phyloP scores from a whole-genome alignment of 1,140 invertebrate species.

The Drosophila trapezifrons region DNA sequence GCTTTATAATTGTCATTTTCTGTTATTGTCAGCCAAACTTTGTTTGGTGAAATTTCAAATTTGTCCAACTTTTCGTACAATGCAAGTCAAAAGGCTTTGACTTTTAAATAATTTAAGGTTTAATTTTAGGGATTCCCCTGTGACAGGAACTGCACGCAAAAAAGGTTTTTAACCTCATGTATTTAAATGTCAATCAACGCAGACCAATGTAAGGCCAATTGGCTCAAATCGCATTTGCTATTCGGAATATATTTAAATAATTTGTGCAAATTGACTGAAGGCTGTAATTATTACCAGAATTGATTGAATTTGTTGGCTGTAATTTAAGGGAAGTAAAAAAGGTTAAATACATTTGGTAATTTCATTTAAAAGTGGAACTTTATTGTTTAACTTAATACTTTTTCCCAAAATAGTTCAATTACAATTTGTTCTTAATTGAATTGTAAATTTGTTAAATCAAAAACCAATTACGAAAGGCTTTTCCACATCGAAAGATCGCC shows the following conservation, averaged over 20 bases:
- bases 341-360: too few relatives aligned
- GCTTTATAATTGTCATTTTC: constrained; percentile 52
- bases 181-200: neutral
- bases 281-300: constrained; percentile 5
- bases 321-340: neutral
- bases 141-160: neutral
- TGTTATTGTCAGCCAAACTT: constrained; percentile 44
- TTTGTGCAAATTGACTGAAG: neutral
- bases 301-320: neutral
- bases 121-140: neutral
- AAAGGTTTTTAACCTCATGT: too few relatives aligned
- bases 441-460: constrained; percentile 40
- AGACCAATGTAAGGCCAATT: neutral
- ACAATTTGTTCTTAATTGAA: constrained; percentile 9
- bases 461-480: constrained; percentile 37
- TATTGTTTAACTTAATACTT: neutral
- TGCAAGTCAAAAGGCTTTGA: neutral
- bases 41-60: constrained; percentile 50
- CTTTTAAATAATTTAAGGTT: constrained; percentile 30
- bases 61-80: constrained; percentile 35
- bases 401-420: neutral
- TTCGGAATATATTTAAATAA: constrained; percentile 1
- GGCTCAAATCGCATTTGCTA: neutral
- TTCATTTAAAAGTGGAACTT: too few relatives aligned
- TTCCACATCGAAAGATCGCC: neutral